Evolutionary conservation across 2,113 vertebrate species (phyloP), one percentile per base, ranked within the genome.

Genomic region (Tragelaphus strepsiceros): DNA sequence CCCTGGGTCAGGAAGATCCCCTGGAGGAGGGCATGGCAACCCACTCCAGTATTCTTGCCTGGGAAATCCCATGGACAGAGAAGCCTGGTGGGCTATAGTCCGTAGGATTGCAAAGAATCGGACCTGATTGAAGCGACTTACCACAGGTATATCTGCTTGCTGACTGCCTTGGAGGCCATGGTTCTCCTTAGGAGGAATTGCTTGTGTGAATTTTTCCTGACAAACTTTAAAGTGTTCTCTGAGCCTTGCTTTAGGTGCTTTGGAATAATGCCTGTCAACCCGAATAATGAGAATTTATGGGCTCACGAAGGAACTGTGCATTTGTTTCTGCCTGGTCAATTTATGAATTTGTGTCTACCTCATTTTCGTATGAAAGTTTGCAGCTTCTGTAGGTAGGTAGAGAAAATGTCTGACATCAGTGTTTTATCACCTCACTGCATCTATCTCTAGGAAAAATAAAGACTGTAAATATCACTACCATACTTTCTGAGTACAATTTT

Each of bases 341-440:
- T 98, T 98, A 99, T 98, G 98, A 96, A 88, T 98, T 98, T 99
- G 96, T 98, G 98, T 99, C 99, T 99, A 99, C 99, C 99, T 99
- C 99, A 99, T 99, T 99, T 98, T 99, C 98, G 98, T 97, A 98
- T 98, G 98, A 95, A 98, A 98, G 97, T 97, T 97, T 98, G 94
- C 98, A 98, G 97, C 98, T 98, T 98, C 95, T 97, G 32, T 98
- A 98, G 98, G 98, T 98, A 98, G 98, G 98, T 97, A 97, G 98
- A 98, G 97, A 86, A 97, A 98, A 98, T 22, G 56, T 96, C 97
- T 98, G 97, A 97, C 97, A 96, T 96, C 92, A 80, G 71, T 86
- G 81, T 98, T 97, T 92, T 94, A 84, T 98, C 95, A 95, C 97
- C 96, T 97, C 92, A 88, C 83, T 96, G 53, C 97, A 97, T 98